These are phyloP conservation scores for Neodiprion virginianus DNA, from an alignment of 1,140 invertebrate genomes.

Conservation along the genomic window DNA sequence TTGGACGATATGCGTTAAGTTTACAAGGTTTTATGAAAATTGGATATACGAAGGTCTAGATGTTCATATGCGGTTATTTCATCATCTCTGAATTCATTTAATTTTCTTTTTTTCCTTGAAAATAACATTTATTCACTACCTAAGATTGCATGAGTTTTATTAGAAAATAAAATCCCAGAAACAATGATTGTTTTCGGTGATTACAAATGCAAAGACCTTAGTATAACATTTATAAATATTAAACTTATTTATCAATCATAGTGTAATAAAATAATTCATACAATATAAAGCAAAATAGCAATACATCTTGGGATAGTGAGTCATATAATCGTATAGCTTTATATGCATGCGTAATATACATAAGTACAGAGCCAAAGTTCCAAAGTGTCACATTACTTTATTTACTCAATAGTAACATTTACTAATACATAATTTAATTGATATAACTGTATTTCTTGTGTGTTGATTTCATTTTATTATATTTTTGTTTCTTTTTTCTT, in stretches of 20 bases:
- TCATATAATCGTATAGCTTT: too few species aligned
- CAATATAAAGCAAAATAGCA: background rate
- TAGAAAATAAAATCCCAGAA: background rate
- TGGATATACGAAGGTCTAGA: too few species aligned
- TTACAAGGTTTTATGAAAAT: too few species aligned
- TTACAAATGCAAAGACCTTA: background rate
- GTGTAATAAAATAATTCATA: background rate
- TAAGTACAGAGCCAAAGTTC: constrained; percentile 42
- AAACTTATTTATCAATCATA: constrained; percentile 1
- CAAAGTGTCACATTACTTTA: constrained; percentile 61
- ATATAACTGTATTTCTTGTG: constrained; percentile 54
- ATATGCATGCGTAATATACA: background rate
- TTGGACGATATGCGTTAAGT: too few species aligned
- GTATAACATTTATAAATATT: background rate
- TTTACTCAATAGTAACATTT: constrained; percentile 62
- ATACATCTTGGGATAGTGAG: background rate
- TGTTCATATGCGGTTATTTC: too few species aligned
- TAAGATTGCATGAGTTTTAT: background rate
- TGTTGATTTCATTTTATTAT: background rate
- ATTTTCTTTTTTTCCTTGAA: too few species aligned
- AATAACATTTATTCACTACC: background rate
- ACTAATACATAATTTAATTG: constrained; percentile 62
- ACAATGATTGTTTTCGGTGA: background rate
- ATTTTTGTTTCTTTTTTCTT: constrained; percentile 30
- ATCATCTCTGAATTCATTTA: too few species aligned